Evolutionary conservation across 1,140 invertebrate genomes (phyloP).

Genomic region (Drosophila setifemur): DNA sequence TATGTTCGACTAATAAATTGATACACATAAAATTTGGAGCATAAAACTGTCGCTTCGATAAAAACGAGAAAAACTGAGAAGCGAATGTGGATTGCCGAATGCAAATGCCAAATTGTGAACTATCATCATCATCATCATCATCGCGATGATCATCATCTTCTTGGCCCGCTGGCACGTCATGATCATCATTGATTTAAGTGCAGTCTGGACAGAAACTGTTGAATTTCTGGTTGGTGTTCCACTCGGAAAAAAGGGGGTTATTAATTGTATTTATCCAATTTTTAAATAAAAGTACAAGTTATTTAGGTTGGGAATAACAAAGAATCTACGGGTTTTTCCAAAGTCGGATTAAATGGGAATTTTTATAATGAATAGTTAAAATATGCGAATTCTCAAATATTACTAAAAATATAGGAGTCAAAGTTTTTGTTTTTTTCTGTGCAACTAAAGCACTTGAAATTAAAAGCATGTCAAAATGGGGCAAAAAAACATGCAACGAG

Average conservation of each 20-base stretch:
- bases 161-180: conserved; percentile 25
- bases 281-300: no score
- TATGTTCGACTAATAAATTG: conserved; percentile 55
- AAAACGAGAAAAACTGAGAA: conserved; percentile 10
- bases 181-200: conserved; percentile 70
- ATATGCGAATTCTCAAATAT: no score
- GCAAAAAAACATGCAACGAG: conserved; percentile 20
- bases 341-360: no score
- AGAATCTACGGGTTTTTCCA: no score
- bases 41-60: conserved; percentile 66
- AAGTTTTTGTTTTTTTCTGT: background rate
- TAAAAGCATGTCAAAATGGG: conserved; percentile 29
- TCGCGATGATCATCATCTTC: conserved; percentile 30
- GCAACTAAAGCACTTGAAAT: conserved; percentile 45
- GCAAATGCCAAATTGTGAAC: conserved; percentile 79
- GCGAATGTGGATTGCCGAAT: conserved; percentile 49
- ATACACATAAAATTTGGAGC: conserved; percentile 79
- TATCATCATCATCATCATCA: conserved; percentile 41
- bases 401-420: no score
- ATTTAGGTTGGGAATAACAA: no score
- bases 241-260: background rate
- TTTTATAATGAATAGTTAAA: no score
- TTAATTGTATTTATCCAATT: no score
- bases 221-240: conserved; percentile 51
- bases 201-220: conserved; percentile 63